phyloP scores from a whole-genome alignment of 2,888 invertebrate species.

The Gibbula magus region DNA sequence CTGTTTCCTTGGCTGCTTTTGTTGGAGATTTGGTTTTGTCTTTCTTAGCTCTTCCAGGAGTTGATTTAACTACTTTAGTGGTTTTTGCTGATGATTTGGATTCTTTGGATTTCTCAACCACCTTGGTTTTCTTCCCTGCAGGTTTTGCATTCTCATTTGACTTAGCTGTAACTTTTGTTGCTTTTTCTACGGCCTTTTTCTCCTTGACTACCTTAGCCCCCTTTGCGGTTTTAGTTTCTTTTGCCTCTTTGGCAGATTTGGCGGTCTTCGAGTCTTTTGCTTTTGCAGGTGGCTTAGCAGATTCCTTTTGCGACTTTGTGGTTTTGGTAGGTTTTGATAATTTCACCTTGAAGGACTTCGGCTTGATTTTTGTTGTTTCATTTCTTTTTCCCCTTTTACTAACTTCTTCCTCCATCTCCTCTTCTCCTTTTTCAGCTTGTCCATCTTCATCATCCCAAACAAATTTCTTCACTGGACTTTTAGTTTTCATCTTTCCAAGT shows the following conservation, averaged over 20 bases:
- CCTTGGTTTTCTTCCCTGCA: not conserved
- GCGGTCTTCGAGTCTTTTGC: too few species aligned
- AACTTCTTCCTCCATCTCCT: not conserved
- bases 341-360: too few species aligned
- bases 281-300: too few species aligned
- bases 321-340: too few species aligned
- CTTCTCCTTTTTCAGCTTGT: too few species aligned
- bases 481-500: constrained; percentile 2
- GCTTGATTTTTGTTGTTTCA: too few species aligned
- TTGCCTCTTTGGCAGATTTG: not conserved
- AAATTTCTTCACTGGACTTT: constrained; percentile 21
- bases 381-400: not conserved
- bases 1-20: not conserved
- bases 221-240: not conserved
- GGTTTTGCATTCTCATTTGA: not conserved
- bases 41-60: not conserved
- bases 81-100: not conserved
- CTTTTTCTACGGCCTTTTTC: not conserved
- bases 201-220: not conserved
- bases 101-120: not conserved
- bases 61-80: not conserved
- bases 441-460: constrained; percentile 13
- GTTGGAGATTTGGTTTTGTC: too few species aligned
- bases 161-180: not conserved
- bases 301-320: too few species aligned